Percentiles rank a stretch among this genome's conserved stretches.
phyloP scores from a whole-genome alignment of 2,888 invertebrate species.

The Macrosoma leucophasiata region DNA sequence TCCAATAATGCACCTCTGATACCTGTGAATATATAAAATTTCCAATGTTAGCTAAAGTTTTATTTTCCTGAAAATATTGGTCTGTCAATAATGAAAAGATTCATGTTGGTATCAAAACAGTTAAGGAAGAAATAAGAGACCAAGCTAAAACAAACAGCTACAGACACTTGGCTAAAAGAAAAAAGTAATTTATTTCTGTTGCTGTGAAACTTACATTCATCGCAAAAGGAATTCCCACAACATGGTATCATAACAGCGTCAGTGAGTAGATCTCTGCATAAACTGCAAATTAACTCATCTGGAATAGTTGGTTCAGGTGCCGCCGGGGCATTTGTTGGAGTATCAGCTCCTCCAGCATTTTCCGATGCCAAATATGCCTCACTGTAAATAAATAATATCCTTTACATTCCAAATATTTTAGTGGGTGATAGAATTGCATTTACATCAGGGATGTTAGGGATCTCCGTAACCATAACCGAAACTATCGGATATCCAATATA shows the following conservation, averaged over 20 bases:
- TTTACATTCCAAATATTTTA: too few relatives aligned
- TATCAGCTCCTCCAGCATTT: slow-evolving; percentile 74
- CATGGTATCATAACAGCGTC: slow-evolving; percentile 99
- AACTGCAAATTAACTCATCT: slow-evolving; percentile 91
- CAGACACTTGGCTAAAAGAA: background rate
- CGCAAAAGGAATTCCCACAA: slow-evolving; percentile 98
- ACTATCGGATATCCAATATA: too few relatives aligned
- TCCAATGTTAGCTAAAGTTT: too few relatives aligned
- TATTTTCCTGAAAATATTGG: too few relatives aligned
- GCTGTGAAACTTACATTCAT: slow-evolving; percentile 94
- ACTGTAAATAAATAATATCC: slow-evolving; percentile 60
- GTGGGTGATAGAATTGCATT: too few relatives aligned
- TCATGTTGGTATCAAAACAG: too few relatives aligned
- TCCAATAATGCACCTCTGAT: slow-evolving; percentile 91
- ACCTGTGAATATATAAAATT: slow-evolving; percentile 73
- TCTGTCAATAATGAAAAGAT: too few relatives aligned
- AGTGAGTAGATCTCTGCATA: slow-evolving; percentile 93
- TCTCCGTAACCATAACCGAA: too few relatives aligned
- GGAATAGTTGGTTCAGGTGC: slow-evolving; percentile 88
- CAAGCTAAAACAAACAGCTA: too few relatives aligned
- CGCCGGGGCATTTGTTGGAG: slow-evolving; percentile 78
- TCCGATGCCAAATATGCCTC: slow-evolving; percentile 86
- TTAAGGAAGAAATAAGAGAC: too few relatives aligned
- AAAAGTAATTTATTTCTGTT: background rate
- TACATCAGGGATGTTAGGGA: too few relatives aligned